Evolutionary conservation across 2,797 vertebrate species (phyloP).

Genomic region (Coregonus sp.): DNA sequence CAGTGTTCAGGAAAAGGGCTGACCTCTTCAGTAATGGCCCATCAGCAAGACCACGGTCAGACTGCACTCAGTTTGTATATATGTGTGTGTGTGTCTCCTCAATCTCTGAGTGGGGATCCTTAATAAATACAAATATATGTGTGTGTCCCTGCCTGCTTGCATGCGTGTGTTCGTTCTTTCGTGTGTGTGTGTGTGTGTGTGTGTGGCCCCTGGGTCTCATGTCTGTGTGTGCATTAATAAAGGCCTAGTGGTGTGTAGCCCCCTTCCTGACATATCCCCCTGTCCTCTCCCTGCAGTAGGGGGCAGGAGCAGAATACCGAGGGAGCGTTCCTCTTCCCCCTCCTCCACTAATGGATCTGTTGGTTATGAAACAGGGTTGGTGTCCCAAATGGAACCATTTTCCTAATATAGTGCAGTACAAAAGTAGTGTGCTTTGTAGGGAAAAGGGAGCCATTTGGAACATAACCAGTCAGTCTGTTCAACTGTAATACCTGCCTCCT

Average conservation of each 20-base stretch:
- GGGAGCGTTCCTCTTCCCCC: conserved; percentile 23
- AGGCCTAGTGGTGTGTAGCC: no score
- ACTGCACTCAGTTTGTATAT: conserved; percentile 6
- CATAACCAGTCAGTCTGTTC: conserved; percentile 17
- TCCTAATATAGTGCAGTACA: not conserved
- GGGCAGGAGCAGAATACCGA: not conserved
- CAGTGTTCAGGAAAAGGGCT: not conserved
- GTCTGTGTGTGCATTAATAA: no score
- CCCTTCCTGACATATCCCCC: no score
- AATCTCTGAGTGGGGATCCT: conserved; percentile 1
- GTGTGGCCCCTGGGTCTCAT: conserved; percentile 20
- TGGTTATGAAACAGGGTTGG: conserved; percentile 51
- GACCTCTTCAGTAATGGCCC: not conserved
- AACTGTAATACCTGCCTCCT: conserved; percentile 32
- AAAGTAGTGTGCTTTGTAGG: not conserved
- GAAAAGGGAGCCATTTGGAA: not conserved
- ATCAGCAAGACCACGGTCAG: not conserved
- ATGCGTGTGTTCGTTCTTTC: no score
- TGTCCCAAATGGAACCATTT: conserved; percentile 27
- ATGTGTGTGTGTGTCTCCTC: not conserved
- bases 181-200: conserved; percentile 15
- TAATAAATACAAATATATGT: conserved; percentile 21
- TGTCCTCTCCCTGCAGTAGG: conserved; percentile 1
- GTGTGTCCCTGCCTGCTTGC: conserved; percentile 17
- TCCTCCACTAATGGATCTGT: conserved; percentile 55